Percentiles rank a stretch among this genome's conserved stretches.
These are phyloP conservation scores for Spodoptera picta DNA, from an alignment of 2,888 invertebrate genomes.

Conservation along the genomic window DNA sequence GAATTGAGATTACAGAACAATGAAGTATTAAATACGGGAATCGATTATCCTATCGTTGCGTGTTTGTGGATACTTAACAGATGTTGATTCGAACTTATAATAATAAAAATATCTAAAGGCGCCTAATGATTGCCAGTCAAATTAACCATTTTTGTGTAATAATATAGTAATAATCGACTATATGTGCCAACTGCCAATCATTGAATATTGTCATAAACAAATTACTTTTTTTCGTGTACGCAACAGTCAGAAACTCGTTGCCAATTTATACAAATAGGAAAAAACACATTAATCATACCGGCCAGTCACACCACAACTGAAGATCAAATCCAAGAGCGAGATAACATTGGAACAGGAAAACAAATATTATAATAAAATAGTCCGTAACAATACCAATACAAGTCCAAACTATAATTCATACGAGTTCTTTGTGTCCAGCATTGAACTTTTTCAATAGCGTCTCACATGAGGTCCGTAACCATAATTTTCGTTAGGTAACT, in stretches of 20 bases:
- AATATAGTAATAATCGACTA: too few species aligned
- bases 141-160: too few species aligned
- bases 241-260: neutral
- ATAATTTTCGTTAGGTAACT: conserved; percentile 81
- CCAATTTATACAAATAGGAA: conserved; percentile 2
- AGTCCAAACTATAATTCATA: conserved; percentile 64
- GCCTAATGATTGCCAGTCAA: too few species aligned
- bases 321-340: conserved; percentile 27
- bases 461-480: conserved; percentile 66
- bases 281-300: conserved; percentile 2
- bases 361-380: conserved; percentile 51
- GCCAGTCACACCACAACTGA: conserved; percentile 6
- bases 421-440: conserved; percentile 68
- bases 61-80: conserved; percentile 23
- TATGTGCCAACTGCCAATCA: too few species aligned
- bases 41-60: conserved; percentile 28
- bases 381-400: conserved; percentile 57
- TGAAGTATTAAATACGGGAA: conserved; percentile 39
- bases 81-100: conserved; percentile 16
- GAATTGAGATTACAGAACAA: conserved; percentile 47
- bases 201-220: too few species aligned
- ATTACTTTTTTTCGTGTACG: too few species aligned
- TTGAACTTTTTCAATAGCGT: conserved; percentile 76
- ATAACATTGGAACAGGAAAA: conserved; percentile 42
- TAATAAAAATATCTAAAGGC: conserved; percentile 2